Conservation (phyloP, 2,113 vertebrate genomes). For the Anguilla rostrata region DNA sequence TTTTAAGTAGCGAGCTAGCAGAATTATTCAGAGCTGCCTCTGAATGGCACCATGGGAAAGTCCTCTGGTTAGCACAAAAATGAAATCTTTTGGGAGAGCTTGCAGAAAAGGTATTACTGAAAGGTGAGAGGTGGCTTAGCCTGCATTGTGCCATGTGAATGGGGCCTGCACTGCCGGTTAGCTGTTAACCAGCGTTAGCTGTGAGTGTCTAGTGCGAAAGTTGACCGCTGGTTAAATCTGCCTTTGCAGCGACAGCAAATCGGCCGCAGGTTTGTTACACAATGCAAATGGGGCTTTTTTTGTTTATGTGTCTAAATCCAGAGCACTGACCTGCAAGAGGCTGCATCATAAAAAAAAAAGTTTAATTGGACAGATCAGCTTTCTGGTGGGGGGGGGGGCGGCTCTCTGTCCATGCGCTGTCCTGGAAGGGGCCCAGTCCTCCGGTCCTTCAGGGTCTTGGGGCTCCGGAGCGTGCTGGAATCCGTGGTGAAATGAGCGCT, state of each 20-base stretch:
- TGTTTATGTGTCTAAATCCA: neutral
- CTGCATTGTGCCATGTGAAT: neutral
- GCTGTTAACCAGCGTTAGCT: too few species aligned
- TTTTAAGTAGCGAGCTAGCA: neutral
- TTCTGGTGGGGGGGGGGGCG: neutral
- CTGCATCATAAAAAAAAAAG: neutral
- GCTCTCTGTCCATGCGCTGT: neutral
- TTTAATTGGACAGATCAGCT: neutral
- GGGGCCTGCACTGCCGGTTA: neutral
- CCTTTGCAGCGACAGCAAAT: neutral
- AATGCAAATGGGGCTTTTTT: neutral
- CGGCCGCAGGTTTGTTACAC: neutral
- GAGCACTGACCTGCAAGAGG: neutral
- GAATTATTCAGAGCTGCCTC: neutral
- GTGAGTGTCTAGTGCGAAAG: neutral
- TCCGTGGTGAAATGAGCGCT: neutral
- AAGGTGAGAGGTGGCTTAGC: neutral
- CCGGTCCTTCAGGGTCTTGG: neutral
- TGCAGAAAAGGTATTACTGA: neutral
- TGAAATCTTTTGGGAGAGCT: neutral
- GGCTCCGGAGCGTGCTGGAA: neutral
- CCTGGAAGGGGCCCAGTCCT: neutral
- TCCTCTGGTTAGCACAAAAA: neutral
- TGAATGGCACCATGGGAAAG: neutral
- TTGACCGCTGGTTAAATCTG: neutral